Base-by-base conservation (phyloP, 2,888 invertebrate species). In the Ophioninae sp. region DNA sequence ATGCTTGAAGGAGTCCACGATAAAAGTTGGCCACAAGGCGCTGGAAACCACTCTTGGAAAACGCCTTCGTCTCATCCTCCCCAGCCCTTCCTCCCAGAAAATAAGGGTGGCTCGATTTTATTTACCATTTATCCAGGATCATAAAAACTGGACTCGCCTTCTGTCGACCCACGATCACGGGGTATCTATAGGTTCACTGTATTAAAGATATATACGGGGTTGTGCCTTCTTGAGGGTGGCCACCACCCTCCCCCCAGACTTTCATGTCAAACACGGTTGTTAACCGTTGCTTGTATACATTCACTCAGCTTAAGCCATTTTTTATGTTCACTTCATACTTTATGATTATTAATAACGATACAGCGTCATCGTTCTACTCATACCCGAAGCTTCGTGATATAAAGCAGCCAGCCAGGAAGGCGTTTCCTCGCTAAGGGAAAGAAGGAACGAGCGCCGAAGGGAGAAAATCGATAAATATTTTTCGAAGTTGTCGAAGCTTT, bases 71-170 rank as follows among this genome's bases (percentile, higher is more conserved):
- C 41, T 59, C 67, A n/a, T n/a, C 37, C 17, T 22, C 10, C 51
- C 8, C 6, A 30, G 20, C 37, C 58, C 20, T 69, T 20, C 69
- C 65, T 41, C n/a, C 20, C 69, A 23, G 59, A 76, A 72, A 79
- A 81, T 68, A 63, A 71, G 75, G 78, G 78, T 81, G 79, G 81
- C 75, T 84, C 81, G 75, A 81, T 84, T 84, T 81, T 79, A 84
- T 84, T 84, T 75, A 81, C 78, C 67, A 75, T 83, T 83, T 78
- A 75, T 37, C 73, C 61, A 58, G 23, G 59, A 39, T 71, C 78
- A 68, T 74, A 75, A 81, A 80, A 75, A 78, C 39, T 41, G 63
- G 79, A 68, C 79, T 76, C 65, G 20, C 59, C 75, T 73, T 56
- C 22, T 73, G 79, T 77, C 73, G 63, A 56, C 44, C 37, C 73